These are phyloP conservation scores for Heterohyrax brucei DNA, from an alignment of 2,797 vertebrate genomes.

Conservation along the genomic window DNA sequence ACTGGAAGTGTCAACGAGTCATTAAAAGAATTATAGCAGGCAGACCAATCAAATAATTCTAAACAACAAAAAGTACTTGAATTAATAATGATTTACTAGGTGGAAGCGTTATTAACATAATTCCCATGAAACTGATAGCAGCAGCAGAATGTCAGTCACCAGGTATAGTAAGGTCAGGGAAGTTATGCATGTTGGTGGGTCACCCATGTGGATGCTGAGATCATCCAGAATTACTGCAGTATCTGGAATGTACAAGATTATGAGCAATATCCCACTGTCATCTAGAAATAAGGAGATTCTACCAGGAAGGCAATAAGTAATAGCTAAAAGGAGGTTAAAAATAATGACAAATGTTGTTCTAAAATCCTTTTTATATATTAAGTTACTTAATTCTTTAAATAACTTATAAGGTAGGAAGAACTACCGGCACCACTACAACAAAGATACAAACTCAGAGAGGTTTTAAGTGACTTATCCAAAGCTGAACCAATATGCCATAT, in stretches of 20 bases:
- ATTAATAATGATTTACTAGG: not conserved
- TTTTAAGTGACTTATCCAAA: not conserved
- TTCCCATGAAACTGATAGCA: not conserved
- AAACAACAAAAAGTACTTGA: not conserved
- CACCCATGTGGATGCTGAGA: not conserved
- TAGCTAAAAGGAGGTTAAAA: not conserved
- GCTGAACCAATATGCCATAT: not conserved
- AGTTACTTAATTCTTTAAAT: too few relatives aligned
- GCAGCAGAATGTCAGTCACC: not conserved
- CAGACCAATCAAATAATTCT: not conserved
- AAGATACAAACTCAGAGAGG: not conserved
- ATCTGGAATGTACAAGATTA: not conserved
- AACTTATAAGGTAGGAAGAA: too few relatives aligned
- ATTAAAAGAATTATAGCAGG: not conserved
- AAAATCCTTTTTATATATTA: not conserved
- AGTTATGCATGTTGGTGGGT: not conserved
- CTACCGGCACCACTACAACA: not conserved
- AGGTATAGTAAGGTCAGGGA: not conserved
- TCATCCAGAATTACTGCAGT: not conserved
- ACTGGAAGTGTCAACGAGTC: not conserved
- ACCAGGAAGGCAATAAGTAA: not conserved
- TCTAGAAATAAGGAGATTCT: constrained; percentile 45
- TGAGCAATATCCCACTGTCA: not conserved
- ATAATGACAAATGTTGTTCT: not conserved
- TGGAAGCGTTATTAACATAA: not conserved